Percentiles rank a stretch among this genome's conserved stretches.
Evolutionary conservation across 2,888 invertebrate genomes (phyloP).

Genomic region (Urechis unicinctus): DNA sequence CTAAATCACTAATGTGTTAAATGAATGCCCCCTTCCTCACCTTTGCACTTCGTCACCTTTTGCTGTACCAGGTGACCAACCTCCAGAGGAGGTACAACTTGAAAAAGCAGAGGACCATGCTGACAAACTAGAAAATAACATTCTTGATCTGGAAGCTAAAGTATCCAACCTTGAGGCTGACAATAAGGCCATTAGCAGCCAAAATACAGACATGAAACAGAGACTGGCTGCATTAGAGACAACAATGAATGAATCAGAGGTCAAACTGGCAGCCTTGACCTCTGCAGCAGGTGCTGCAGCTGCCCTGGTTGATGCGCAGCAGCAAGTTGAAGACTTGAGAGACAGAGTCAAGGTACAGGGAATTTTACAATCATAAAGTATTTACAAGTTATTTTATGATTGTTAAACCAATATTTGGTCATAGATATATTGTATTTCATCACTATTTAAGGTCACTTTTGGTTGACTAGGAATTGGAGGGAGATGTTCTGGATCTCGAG

Average conservation of each 20-base stretch:
- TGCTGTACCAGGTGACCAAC: neutral
- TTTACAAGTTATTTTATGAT: too few relatives aligned
- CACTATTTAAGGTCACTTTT: neutral
- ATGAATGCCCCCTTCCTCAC: too few relatives aligned
- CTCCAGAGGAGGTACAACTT: neutral
- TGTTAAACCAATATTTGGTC: too few relatives aligned
- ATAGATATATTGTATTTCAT: constrained; percentile 8
- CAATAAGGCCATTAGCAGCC: neutral
- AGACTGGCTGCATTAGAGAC: constrained; percentile 8
- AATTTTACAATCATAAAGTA: too few relatives aligned
- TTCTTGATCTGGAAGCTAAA: constrained; percentile 6
- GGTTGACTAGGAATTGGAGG: constrained; percentile 8
- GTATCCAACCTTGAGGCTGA: constrained; percentile 2
- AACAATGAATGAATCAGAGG: neutral
- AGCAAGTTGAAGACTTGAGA: neutral
- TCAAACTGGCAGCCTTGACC: neutral
- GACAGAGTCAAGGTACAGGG: constrained; percentile 2
- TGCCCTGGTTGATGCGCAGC: neutral
- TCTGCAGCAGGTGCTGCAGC: neutral
- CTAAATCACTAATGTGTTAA: too few relatives aligned
- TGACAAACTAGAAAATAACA: constrained; percentile 2
- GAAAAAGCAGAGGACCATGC: constrained; percentile 1
- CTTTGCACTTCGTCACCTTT: neutral
- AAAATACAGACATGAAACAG: constrained; percentile 19
- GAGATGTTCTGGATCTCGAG: constrained; percentile 3